Percentiles rank a stretch among this genome's conserved stretches.
These are phyloP conservation scores for Drosophila melanogaster DNA, from an alignment of 1,140 invertebrate genomes.

Conservation along the genomic window DNA sequence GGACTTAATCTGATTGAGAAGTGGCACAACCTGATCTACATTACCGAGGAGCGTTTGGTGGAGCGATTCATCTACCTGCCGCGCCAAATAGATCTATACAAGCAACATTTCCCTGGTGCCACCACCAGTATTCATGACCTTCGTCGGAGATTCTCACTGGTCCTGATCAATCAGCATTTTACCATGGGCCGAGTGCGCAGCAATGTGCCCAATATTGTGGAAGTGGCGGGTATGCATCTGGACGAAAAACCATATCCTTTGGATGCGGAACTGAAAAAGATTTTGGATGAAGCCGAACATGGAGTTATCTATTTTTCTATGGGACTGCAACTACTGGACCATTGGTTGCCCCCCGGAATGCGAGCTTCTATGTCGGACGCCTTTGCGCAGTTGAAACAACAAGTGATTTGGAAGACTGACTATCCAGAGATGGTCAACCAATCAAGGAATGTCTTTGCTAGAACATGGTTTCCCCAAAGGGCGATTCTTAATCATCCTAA, in stretches of 20 bases:
- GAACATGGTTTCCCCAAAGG: conserved; percentile 85
- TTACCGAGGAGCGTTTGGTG: conserved; percentile 57
- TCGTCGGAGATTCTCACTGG: conserved; percentile 57
- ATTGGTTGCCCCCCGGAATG: conserved; percentile 85
- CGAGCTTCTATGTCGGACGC: conserved; percentile 34
- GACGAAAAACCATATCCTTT: conserved; percentile 75
- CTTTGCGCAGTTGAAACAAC: conserved; percentile 64
- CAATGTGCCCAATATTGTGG: conserved; percentile 73
- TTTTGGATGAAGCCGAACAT: conserved; percentile 86
- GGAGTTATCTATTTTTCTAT: conserved; percentile 87
- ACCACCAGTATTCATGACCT: conserved; percentile 40
- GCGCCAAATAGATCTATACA: conserved; percentile 65
- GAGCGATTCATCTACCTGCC: conserved; percentile 55
- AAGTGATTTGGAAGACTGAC: conserved; percentile 86
- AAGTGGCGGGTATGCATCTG: conserved; percentile 87
- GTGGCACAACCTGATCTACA: conserved; percentile 75
- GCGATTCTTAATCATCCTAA: conserved; percentile 85
- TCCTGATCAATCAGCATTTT: conserved; percentile 77
- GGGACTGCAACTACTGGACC: conserved; percentile 86
- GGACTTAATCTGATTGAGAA: conserved; percentile 82
- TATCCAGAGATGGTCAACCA: conserved; percentile 58
- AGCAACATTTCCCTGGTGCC: conserved; percentile 58
- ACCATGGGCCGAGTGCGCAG: conserved; percentile 65
- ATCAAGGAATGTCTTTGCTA: conserved; percentile 87
- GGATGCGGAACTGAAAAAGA: conserved; percentile 73